Percentiles rank a stretch among this genome's conserved stretches.
phyloP scores from a whole-genome alignment of 1,140 invertebrate species.

The Brachionus paranguensis region DNA sequence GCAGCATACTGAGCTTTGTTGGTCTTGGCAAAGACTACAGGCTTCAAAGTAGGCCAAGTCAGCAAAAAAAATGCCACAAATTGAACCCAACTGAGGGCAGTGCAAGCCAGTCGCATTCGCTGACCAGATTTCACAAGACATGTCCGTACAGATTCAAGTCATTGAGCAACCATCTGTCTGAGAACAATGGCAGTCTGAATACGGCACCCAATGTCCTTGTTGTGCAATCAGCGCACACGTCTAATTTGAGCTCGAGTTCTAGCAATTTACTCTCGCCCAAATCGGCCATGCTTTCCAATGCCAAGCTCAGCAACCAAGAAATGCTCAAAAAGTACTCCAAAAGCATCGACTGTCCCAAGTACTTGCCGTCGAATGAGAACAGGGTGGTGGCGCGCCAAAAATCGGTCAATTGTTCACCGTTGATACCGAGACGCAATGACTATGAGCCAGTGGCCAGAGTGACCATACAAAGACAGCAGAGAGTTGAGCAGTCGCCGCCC shows the following conservation, averaged over 20 bases:
- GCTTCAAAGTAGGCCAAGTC: neutral
- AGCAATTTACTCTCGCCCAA: conserved; percentile 12
- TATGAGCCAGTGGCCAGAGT: conserved; percentile 2
- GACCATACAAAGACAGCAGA: conserved; percentile 15
- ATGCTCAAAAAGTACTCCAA: conserved; percentile 5
- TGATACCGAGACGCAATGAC: neutral
- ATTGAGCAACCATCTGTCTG: neutral
- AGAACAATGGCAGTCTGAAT: neutral
- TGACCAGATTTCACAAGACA: conserved; percentile 12
- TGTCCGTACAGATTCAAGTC: conserved; percentile 19
- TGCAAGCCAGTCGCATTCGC: neutral
- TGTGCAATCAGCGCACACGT: neutral
- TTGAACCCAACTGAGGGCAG: neutral
- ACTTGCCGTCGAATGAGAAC: neutral
- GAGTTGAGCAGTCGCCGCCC: neutral
- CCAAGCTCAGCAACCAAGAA: neutral
- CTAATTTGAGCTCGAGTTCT: neutral
- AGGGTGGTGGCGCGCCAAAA: neutral
- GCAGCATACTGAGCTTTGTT: neutral
- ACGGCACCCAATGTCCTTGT: neutral
- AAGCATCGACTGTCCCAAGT: conserved; percentile 3
- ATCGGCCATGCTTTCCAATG: neutral
- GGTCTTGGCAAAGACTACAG: conserved; percentile 15
- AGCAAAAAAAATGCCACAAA: neutral
- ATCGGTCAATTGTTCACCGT: neutral